A percentile compares a stretch with the other conserved stretches of the same genome.
phyloP scores from a whole-genome alignment of 37 sponge, comb jelly and placozoan species.

The Cladorhizidae sp. region DNA sequence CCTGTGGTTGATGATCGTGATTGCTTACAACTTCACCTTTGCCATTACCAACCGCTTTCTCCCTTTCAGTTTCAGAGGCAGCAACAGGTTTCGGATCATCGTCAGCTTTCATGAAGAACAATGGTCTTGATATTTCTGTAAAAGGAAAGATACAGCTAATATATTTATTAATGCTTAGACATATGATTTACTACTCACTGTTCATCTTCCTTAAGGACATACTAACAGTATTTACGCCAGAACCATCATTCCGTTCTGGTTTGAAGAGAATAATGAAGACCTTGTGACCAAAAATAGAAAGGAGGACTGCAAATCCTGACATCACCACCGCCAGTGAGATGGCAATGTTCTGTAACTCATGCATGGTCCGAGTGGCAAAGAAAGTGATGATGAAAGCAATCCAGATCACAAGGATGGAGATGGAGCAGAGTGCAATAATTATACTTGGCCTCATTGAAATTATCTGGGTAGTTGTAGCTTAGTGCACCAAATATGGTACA shows the following conservation, averaged over 20 bases:
- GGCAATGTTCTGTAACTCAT: conserved; percentile 39
- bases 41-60: too few relatives aligned
- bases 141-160: too few relatives aligned
- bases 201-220: too few relatives aligned
- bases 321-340: conserved; percentile 50
- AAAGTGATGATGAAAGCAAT: conserved; percentile 47
- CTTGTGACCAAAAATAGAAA: conserved; percentile 61
- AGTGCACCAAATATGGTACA: conserved; percentile 59
- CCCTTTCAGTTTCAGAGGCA: too few relatives aligned
- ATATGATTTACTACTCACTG: too few relatives aligned
- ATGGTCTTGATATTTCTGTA: too few relatives aligned
- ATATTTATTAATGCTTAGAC: too few relatives aligned
- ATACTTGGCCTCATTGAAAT: conserved; percentile 80
- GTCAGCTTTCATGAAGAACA: too few relatives aligned
- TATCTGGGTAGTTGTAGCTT: conserved; percentile 71
- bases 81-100: too few relatives aligned
- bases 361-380: conserved; percentile 31
- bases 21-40: too few relatives aligned
- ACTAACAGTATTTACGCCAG: too few relatives aligned
- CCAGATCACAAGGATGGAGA: conserved; percentile 69
- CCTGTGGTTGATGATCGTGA: too few relatives aligned
- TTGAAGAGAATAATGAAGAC: conserved; percentile 62
- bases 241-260: conserved; percentile 14
- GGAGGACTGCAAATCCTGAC: conserved; percentile 47
- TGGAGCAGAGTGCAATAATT: conserved; percentile 60